Evolutionary conservation across 2,113 vertebrate genomes (phyloP).

Genomic region (Neodontobutis hainanensis): DNA sequence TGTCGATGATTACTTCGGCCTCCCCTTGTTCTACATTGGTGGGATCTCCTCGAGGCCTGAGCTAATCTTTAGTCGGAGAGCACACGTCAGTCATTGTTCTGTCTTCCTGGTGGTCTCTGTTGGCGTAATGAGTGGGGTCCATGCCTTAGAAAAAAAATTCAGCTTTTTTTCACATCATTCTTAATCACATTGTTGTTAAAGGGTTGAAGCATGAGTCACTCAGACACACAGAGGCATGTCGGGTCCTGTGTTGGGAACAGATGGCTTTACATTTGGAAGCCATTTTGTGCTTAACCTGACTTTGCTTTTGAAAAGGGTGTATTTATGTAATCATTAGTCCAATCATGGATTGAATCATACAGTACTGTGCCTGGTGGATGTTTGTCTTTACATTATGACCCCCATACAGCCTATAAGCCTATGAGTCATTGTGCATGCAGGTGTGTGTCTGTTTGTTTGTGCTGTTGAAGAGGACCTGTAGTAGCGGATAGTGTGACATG

Average conservation of each 20-base stretch:
- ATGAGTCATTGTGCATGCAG: not conserved
- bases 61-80: conserved; percentile 24
- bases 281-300: conserved; percentile 22
- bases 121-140: conserved; percentile 27
- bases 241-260: conserved; percentile 29
- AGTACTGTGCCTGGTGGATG: conserved; percentile 1
- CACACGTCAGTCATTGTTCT: conserved; percentile 28
- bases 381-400: conserved; percentile 16
- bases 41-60: conserved; percentile 47
- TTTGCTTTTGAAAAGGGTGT: conserved; percentile 14
- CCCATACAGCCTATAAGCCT: not conserved
- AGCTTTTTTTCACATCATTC: conserved; percentile 16
- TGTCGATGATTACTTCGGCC: conserved; percentile 14
- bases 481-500: conserved; percentile 58
- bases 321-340: conserved; percentile 15
- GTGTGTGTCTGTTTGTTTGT: conserved; percentile 2
- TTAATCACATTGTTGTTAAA: conserved; percentile 43
- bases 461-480: conserved; percentile 34
- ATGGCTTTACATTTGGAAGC: conserved; percentile 30
- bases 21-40: conserved; percentile 47
- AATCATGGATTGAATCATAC: not conserved
- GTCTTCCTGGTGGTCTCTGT: conserved; percentile 54
- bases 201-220: conserved; percentile 39
- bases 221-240: conserved; percentile 28
- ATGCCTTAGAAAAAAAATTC: conserved; percentile 13